Percentiles rank a stretch among this genome's conserved stretches.
Evolutionary conservation across 2,888 invertebrate species (phyloP).

Genomic region (Himalopsyche anomala): DNA sequence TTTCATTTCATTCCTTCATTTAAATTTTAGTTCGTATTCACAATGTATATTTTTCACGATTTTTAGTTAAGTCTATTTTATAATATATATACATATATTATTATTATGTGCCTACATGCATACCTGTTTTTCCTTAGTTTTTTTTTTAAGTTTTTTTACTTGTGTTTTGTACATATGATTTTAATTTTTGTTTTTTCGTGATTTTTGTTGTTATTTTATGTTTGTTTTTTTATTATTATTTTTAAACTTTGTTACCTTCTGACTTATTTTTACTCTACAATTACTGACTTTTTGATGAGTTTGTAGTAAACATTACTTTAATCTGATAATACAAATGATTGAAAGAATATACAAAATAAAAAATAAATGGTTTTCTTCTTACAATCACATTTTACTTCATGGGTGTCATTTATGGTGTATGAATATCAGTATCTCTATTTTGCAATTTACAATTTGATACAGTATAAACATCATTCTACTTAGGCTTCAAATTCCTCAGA

Average conservation of each 20-base stretch:
- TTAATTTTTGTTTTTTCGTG: conserved; percentile 59
- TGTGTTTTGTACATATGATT: conserved; percentile 64
- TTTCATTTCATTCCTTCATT: conserved; percentile 32
- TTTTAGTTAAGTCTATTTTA: conserved; percentile 51
- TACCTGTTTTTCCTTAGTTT: conserved; percentile 63
- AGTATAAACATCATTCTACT: too few relatives aligned
- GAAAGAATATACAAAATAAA: conserved; percentile 63
- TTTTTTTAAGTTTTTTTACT: conserved; percentile 59
- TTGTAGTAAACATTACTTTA: conserved; percentile 52
- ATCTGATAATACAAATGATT: conserved; percentile 61
- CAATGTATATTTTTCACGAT: conserved; percentile 59
- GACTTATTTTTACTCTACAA: conserved; percentile 58
- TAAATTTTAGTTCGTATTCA: conserved; percentile 57
- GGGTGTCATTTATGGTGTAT: too few relatives aligned
- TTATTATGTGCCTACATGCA: conserved; percentile 64
- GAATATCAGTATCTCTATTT: too few relatives aligned
- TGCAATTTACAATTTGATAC: too few relatives aligned
- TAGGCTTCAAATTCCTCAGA: too few relatives aligned
- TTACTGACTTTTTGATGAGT: conserved; percentile 50
- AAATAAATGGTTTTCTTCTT: conserved; percentile 4
- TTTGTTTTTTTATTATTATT: conserved; percentile 60
- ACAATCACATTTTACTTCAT: neutral
- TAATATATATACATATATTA: conserved; percentile 51
- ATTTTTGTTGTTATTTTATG: conserved; percentile 45
- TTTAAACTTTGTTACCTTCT: conserved; percentile 54